These are phyloP conservation scores for Machaerirhynchus nigripectus DNA, from an alignment of 2,113 vertebrate species.

Conservation along the genomic window DNA sequence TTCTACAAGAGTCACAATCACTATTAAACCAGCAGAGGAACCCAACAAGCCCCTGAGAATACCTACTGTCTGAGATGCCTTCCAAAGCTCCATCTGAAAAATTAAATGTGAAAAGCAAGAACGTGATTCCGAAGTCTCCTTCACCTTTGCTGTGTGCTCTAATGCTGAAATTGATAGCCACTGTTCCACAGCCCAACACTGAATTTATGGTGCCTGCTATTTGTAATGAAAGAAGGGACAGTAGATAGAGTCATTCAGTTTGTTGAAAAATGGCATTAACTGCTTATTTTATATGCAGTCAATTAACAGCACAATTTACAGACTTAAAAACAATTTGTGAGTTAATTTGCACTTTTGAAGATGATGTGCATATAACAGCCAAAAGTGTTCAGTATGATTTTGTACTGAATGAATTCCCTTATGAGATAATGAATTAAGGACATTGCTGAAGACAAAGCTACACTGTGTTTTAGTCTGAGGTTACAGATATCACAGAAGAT, in stretches of 20 bases:
- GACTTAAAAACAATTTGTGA: not conserved
- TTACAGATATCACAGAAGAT: not conserved
- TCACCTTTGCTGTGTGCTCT: conserved; percentile 20
- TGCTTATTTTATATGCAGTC: not conserved
- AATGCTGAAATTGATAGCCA: not conserved
- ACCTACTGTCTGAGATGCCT: conserved; percentile 28
- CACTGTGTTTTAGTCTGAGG: not conserved
- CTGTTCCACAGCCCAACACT: not conserved
- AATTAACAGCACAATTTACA: conserved; percentile 1
- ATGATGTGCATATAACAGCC: not conserved
- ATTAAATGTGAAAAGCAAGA: conserved; percentile 68
- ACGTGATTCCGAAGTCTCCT: conserved; percentile 16
- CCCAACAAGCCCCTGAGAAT: conserved; percentile 38
- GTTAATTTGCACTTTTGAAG: not conserved
- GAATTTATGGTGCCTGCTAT: not conserved
- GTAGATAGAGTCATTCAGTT: not conserved
- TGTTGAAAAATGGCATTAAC: not conserved
- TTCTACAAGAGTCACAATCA: conserved; percentile 38
- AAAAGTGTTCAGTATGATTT: not conserved
- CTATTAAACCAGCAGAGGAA: conserved; percentile 58
- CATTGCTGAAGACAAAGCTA: not conserved
- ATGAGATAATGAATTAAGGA: not conserved
- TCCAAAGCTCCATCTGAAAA: conserved; percentile 63
- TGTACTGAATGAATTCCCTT: not conserved
- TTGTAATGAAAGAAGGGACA: not conserved